Base-by-base conservation (phyloP, 2,113 vertebrate species). In the Harpagus bidentatus region DNA sequence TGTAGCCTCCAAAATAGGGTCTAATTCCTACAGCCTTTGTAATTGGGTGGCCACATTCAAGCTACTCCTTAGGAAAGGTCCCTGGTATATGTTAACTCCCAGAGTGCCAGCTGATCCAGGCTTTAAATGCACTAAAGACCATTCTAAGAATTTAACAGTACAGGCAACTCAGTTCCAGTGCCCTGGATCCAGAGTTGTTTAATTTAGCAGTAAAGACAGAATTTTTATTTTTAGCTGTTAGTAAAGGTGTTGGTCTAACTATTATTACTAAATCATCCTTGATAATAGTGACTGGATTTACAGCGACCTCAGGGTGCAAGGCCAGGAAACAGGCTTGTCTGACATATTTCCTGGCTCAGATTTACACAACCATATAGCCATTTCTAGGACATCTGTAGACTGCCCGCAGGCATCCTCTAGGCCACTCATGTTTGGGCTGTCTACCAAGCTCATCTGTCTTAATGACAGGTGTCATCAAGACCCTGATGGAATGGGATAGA, bases 311-410 rank as follows among this genome's bases (percentile, higher is more conserved):
- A 72, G 66, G 78, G 96, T 95, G 66, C 78, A 88, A 95, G 95
- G 96, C 90, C 95, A 96, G 96, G 96, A 96, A 97, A 95, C 96
- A 96, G 96, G 78, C 62, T 96, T 90, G 90, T 95, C 91, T 91
- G 90, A 88, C 95, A 69, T 69, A 53, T 93, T 97, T 97, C 96
- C 96, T 96, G 95, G 17, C 78, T 87, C 70, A 61, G 66, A 53
- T 94, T 91, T 87, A 77, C 62, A 66, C 82, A 93, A 56, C 90
- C 73, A 87, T 26, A 18, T 10, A 67, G 31, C 81, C 91, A 79
- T 89, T 90, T 66, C 87, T 90, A 25, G 87, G 90, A 71, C 79
- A 96, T 80, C 90, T 95, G 93, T 87, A 36, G 52, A 23, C 48
- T 91, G 89, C 84, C 87, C 3, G 1, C 90, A 96, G 89, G 87